Evolutionary conservation across 2,888 invertebrate genomes (phyloP).

Genomic region (Nomada ferruginata): DNA sequence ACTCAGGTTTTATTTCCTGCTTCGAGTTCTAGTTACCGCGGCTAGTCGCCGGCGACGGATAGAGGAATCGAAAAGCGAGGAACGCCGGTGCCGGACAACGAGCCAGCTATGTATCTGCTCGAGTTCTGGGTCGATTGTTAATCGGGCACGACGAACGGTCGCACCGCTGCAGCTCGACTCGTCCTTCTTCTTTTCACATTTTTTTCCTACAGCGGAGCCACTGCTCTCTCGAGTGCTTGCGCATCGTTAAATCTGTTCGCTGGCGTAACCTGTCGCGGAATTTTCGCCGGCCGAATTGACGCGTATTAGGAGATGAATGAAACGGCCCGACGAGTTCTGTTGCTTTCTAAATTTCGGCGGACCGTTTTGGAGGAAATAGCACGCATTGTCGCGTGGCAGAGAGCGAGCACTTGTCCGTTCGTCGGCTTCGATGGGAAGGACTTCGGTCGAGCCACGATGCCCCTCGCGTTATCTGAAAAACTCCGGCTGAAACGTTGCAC

Average conservation of each 20-base stretch:
- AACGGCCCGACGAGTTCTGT: background rate
- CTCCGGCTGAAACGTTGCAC: slow-evolving; percentile 44
- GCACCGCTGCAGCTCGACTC: slow-evolving; percentile 8
- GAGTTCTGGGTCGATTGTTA: slow-evolving; percentile 71
- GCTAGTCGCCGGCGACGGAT: slow-evolving; percentile 11
- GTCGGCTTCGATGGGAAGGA: background rate
- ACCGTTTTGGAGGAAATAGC: no score
- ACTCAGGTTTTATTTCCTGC: slow-evolving; percentile 72
- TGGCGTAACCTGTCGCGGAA: slow-evolving; percentile 59
- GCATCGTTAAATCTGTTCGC: slow-evolving; percentile 55
- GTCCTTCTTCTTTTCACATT: slow-evolving; percentile 8
- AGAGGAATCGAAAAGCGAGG: slow-evolving; percentile 23
- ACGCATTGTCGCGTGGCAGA: background rate
- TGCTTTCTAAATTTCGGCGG: background rate
- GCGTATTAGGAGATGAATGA: slow-evolving; percentile 26
- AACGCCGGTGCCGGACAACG: slow-evolving; percentile 20
- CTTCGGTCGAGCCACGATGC: slow-evolving; percentile 19
- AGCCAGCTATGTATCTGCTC: slow-evolving; percentile 61
- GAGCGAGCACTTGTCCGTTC: no score
- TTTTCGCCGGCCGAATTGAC: slow-evolving; percentile 41
- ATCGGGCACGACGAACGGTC: slow-evolving; percentile 29
- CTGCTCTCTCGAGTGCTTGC: background rate
- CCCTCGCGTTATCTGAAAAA: slow-evolving; percentile 34
- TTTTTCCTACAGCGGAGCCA: no score
- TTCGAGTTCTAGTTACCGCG: slow-evolving; percentile 66